Evolutionary conservation across 2,113 vertebrate genomes (phyloP).

Genomic region (Microcebus jonahi): DNA sequence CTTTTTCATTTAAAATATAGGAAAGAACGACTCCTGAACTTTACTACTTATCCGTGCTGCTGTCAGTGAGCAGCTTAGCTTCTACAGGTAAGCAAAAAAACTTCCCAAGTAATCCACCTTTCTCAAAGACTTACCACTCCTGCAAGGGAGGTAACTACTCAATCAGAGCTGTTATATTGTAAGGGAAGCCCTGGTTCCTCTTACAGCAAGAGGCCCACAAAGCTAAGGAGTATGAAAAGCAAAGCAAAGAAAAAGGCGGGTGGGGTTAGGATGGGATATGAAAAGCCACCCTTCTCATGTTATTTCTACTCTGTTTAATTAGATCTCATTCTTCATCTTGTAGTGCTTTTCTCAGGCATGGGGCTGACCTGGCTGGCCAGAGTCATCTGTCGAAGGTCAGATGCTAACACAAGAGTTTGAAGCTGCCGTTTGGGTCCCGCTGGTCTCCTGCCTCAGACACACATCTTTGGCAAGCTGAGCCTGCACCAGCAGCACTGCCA

Average conservation of each 20-base stretch:
- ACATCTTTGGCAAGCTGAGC: background rate
- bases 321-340: background rate
- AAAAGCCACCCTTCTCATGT: background rate
- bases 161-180: fast-evolving
- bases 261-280: background rate
- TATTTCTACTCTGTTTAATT: background rate
- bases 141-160: background rate
- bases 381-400: constrained; percentile 30
- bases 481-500: background rate
- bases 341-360: constrained; percentile 83
- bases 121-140: background rate
- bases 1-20: constrained; percentile 49
- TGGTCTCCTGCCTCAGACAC: constrained; percentile 68
- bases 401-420: constrained; percentile 44
- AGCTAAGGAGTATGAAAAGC: background rate
- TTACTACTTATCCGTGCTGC: constrained; percentile 72
- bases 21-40: constrained; percentile 78
- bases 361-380: constrained; percentile 84
- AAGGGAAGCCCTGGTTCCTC: background rate
- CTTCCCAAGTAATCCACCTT: background rate
- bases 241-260: background rate
- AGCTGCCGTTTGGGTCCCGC: constrained; percentile 19
- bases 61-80: constrained; percentile 65
- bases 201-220: background rate
- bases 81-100: constrained; percentile 66